Conservation (phyloP, 2,113 vertebrate genomes). For the Lucifuga dentata region DNA sequence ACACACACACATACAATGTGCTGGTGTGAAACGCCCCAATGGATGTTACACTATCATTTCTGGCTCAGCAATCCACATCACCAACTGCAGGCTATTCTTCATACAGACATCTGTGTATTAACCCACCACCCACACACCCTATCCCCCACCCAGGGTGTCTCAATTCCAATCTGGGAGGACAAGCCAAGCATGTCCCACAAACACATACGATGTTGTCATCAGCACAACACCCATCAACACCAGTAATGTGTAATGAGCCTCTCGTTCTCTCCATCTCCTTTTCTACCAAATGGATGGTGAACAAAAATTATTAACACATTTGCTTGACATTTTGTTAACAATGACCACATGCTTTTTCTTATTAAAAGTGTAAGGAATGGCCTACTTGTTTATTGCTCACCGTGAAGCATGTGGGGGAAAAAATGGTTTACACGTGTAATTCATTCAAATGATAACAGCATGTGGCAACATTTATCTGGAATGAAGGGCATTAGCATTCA, state of each 20-base stretch:
- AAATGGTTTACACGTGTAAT: neutral
- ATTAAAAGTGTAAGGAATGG: neutral
- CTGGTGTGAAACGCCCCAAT: slow-evolving; percentile 35
- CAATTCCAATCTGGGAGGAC: neutral
- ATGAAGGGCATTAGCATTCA: slow-evolving; percentile 13
- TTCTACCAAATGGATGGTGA: neutral
- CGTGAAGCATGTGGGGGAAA: neutral
- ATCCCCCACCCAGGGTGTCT: slow-evolving; percentile 27
- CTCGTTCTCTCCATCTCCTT: neutral
- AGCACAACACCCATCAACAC: slow-evolving; percentile 4
- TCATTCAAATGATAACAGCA: slow-evolving; percentile 28
- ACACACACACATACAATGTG: neutral
- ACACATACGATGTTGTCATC: slow-evolving; percentile 7
- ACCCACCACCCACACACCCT: neutral
- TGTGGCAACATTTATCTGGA: slow-evolving; percentile 26
- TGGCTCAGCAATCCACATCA: neutral
- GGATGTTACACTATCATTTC: slow-evolving; percentile 29
- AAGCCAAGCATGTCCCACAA: slow-evolving; percentile 24
- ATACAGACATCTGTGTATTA: slow-evolving; percentile 16
- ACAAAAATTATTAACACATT: neutral
- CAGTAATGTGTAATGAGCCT: slow-evolving; percentile 2
- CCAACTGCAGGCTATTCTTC: neutral
- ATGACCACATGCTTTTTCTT: neutral
- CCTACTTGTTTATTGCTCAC: neutral
- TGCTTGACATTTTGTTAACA: neutral